Evolutionary conservation across 2,888 invertebrate species (phyloP).

Genomic region (Amphipyra berbera): DNA sequence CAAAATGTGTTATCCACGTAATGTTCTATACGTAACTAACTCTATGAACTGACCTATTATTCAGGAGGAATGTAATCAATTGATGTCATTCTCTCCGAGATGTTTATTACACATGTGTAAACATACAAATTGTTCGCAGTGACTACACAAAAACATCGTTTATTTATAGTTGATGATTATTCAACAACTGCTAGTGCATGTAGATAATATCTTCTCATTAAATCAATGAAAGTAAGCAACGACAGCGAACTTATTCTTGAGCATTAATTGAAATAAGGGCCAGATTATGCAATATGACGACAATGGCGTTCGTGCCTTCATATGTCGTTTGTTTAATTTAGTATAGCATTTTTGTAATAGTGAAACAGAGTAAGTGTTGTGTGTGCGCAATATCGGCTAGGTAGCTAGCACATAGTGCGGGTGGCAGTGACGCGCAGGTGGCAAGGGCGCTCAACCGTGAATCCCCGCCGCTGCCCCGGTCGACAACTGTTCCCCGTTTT

Average conservation of each 20-base stretch:
- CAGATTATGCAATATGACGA: conserved; percentile 48
- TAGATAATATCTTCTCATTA: conserved; percentile 20
- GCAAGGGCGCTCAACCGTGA: conserved; percentile 85
- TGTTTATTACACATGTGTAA: conserved; percentile 2
- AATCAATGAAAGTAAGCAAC: conserved; percentile 8
- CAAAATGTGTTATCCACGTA: conserved; percentile 65
- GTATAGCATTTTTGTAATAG: conserved; percentile 39
- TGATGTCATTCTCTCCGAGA: conserved; percentile 8
- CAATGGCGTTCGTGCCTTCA: conserved; percentile 24
- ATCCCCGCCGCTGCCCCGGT: conserved; percentile 75
- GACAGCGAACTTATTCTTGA: conserved; percentile 10
- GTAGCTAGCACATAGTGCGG: conserved; percentile 52
- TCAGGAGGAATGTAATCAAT: conserved; percentile 50
- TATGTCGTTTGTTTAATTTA: conserved; percentile 41
- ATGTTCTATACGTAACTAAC: conserved; percentile 61
- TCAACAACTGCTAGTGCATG: conserved; percentile 6
- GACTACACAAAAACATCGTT: conserved; percentile 3
- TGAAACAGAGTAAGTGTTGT: conserved; percentile 33
- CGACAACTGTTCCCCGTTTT: conserved; percentile 85
- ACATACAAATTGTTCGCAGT: conserved; percentile 7
- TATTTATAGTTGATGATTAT: conserved; percentile 10
- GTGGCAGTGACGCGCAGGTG: conserved; percentile 75
- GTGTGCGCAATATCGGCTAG: conserved; percentile 48
- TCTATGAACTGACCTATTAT: conserved; percentile 44
- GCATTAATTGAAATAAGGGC: conserved; percentile 18